phyloP scores from a whole-genome alignment of 2,113 vertebrate species.

The Brienomyrus longianalis region DNA sequence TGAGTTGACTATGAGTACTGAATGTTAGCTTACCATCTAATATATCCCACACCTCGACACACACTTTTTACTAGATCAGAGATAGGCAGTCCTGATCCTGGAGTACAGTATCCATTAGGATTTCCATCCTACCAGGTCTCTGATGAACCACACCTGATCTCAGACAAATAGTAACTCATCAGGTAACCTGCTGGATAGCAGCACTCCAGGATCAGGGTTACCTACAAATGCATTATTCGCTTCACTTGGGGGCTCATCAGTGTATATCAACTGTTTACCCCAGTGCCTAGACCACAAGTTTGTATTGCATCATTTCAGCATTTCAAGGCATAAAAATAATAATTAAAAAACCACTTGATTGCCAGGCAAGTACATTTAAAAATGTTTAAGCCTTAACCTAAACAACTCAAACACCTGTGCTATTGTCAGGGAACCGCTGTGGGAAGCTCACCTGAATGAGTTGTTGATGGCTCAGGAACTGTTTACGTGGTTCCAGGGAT shows the following conservation, averaged over 20 bases:
- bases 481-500: constrained; percentile 72
- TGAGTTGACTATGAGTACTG: neutral
- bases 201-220: neutral
- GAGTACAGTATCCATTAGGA: neutral
- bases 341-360: neutral
- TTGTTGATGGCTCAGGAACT: constrained; percentile 75
- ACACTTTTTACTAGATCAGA: neutral
- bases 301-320: neutral
- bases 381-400: neutral
- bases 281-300: neutral
- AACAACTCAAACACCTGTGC: neutral
- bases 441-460: constrained; percentile 74
- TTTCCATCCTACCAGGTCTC: neutral
- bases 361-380: neutral
- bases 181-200: too few species aligned
- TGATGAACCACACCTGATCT: neutral
- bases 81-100: neutral
- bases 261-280: neutral
- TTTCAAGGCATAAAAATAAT: neutral
- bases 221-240: neutral
- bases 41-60: neutral
- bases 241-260: neutral
- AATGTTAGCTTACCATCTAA: neutral
- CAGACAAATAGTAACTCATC: too few species aligned
- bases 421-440: neutral